phyloP scores from a whole-genome alignment of 1,140 invertebrate genomes.

The Anoplophora glabripennis region DNA sequence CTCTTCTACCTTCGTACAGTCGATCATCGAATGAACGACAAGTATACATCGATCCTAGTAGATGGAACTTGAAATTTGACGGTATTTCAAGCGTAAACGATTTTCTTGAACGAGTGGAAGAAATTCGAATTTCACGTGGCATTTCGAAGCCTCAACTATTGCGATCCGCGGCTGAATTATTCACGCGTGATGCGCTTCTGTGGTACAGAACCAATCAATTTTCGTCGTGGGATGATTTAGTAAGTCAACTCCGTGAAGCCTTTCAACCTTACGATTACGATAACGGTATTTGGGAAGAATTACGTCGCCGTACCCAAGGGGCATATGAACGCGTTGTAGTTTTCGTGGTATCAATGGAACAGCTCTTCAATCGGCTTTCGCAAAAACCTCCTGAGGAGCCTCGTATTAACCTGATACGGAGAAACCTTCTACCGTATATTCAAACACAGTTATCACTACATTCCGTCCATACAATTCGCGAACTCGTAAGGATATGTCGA shows the following conservation, averaged over 20 bases:
- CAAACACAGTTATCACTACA: too few relatives aligned
- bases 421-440: too few relatives aligned
- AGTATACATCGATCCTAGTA: not conserved
- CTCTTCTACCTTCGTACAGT: too few relatives aligned
- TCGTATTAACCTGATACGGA: too few relatives aligned
- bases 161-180: slow-evolving; percentile 17
- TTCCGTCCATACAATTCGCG: too few relatives aligned
- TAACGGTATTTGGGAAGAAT: slow-evolving; percentile 14
- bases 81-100: slow-evolving; percentile 3
- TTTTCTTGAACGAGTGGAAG: slow-evolving; percentile 22
- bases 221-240: slow-evolving; percentile 5
- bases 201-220: slow-evolving; percentile 20
- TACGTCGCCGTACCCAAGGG: slow-evolving; percentile 10
- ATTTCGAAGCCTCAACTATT: slow-evolving; percentile 8
- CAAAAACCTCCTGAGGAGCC: too few relatives aligned
- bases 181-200: slow-evolving; percentile 7
- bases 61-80: slow-evolving; percentile 10
- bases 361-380: not conserved
- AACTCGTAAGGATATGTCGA: too few relatives aligned
- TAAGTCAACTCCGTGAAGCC: not conserved
- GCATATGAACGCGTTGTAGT: not conserved
- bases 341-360: slow-evolving; percentile 7
- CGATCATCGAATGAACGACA: too few relatives aligned
- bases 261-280: slow-evolving; percentile 14
- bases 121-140: slow-evolving; percentile 13